Conservation (phyloP, 2,888 invertebrate species). For the Dynastes hyllus region DNA sequence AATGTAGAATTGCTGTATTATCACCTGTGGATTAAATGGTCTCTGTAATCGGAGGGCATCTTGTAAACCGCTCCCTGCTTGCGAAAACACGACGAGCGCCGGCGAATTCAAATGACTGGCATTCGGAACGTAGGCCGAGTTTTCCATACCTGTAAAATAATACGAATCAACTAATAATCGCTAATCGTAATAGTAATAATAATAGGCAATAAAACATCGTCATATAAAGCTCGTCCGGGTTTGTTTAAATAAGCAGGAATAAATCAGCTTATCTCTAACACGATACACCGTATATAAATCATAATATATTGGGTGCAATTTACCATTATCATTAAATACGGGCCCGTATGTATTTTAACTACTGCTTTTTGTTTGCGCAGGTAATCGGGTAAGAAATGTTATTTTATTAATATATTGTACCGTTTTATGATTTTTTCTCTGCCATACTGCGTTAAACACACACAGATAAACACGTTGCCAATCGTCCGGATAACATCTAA, state of each 20-base stretch:
- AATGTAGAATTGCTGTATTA: constrained; percentile 53
- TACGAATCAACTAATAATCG: constrained; percentile 14
- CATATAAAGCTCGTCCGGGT: constrained; percentile 23
- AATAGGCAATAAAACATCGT: constrained; percentile 46
- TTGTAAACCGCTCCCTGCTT: constrained; percentile 83
- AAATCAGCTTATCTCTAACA: constrained; percentile 52
- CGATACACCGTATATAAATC: constrained; percentile 42
- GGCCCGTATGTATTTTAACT: constrained; percentile 20
- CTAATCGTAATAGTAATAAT: constrained; percentile 24
- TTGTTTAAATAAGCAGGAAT: constrained; percentile 51
- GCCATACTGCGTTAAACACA: constrained; percentile 16
- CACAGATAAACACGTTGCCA: neutral
- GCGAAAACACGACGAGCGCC: constrained; percentile 83
- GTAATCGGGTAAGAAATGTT: constrained; percentile 29
- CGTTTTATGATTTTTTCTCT: neutral
- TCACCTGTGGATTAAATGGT: constrained; percentile 83
- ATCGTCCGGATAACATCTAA: neutral
- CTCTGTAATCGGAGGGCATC: constrained; percentile 84
- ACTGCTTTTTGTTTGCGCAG: constrained; percentile 18
- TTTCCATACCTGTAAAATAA: constrained; percentile 75
- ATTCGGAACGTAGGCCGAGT: constrained; percentile 82
- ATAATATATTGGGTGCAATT: constrained; percentile 48
- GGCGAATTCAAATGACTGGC: constrained; percentile 83
- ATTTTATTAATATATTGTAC: constrained; percentile 20
- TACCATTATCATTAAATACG: constrained; percentile 51